A percentile compares a stretch with the other conserved stretches of the same genome.
These are phyloP conservation scores for Penaeus chinensis DNA, from an alignment of 1,140 invertebrate genomes.

Conservation along the genomic window DNA sequence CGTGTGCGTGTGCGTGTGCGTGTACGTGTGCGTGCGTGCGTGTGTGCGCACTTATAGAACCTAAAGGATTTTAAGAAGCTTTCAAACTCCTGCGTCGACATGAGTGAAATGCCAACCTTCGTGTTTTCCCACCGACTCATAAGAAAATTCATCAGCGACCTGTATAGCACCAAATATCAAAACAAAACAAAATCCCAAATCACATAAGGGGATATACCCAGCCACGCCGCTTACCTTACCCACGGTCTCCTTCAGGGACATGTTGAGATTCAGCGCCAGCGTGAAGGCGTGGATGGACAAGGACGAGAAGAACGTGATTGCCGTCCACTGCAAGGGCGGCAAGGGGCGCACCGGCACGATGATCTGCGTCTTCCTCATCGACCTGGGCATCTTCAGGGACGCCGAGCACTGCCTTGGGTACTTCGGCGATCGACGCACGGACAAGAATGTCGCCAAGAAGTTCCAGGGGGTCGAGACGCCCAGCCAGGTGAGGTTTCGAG, in stretches of 20 bases:
- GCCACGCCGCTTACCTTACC: too few relatives aligned
- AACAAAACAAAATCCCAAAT: too few relatives aligned
- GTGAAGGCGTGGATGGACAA: constrained; percentile 71
- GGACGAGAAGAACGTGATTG: constrained; percentile 73
- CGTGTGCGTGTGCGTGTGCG: too few relatives aligned
- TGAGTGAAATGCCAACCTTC: too few relatives aligned
- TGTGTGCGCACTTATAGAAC: too few relatives aligned
- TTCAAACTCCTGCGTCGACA: too few relatives aligned
- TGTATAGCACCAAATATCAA: too few relatives aligned
- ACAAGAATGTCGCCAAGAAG: constrained; percentile 70
- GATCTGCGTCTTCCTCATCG: constrained; percentile 73
- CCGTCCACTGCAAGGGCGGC: constrained; percentile 77
- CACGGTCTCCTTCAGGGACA: constrained; percentile 67
- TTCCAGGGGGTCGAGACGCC: constrained; percentile 74
- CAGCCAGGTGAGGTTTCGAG: constrained; percentile 58
- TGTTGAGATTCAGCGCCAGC: constrained; percentile 70
- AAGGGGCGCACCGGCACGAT: constrained; percentile 75
- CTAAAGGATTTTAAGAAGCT: too few relatives aligned
- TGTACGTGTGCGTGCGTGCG: too few relatives aligned
- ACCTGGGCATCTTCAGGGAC: constrained; percentile 71
- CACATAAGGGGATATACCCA: too few relatives aligned
- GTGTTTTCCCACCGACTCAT: too few relatives aligned
- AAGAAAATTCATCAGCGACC: too few relatives aligned
- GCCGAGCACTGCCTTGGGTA: constrained; percentile 72
- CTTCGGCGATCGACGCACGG: constrained; percentile 73